These are phyloP conservation scores for Nannobrachium achirus DNA, from an alignment of 2,113 vertebrate species.

Conservation along the genomic window DNA sequence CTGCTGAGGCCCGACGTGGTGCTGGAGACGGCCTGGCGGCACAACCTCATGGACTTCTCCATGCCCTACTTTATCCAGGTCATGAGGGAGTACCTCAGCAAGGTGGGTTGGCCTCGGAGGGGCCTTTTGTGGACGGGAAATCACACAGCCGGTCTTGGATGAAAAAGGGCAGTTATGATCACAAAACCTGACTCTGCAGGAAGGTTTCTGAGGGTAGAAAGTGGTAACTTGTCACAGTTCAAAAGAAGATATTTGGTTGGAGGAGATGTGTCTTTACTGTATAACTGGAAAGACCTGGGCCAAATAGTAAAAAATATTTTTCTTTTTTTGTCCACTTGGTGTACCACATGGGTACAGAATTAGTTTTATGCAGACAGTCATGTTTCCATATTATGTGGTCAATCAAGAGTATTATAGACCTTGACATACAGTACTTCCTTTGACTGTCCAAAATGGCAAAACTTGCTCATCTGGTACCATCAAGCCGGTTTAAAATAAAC, in stretches of 20 bases:
- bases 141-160: no score
- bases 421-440: no score
- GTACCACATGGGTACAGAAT: neutral
- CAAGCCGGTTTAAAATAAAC: neutral
- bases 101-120: slow-evolving; percentile 82
- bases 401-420: neutral
- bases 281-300: slow-evolving; percentile 8
- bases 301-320: slow-evolving; percentile 33
- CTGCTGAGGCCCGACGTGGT: slow-evolving; percentile 96
- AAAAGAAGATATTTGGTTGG: neutral
- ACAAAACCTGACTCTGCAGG: neutral
- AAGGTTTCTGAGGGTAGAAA: neutral
- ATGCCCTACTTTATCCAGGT: slow-evolving; percentile 99
- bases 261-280: no score
- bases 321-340: neutral
- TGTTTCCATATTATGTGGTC: neutral
- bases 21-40: slow-evolving; percentile 97
- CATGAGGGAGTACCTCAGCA: slow-evolving; percentile 98
- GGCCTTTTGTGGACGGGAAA: no score
- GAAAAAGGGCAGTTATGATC: no score
- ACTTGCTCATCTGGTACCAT: neutral
- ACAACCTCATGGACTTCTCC: slow-evolving; percentile 99
- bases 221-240: neutral
- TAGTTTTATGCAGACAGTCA: neutral
- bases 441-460: neutral